Evolutionary conservation across 2,797 vertebrate species (phyloP), one percentile per base, ranked within the genome.

Genomic region (Vireo griseus): DNA sequence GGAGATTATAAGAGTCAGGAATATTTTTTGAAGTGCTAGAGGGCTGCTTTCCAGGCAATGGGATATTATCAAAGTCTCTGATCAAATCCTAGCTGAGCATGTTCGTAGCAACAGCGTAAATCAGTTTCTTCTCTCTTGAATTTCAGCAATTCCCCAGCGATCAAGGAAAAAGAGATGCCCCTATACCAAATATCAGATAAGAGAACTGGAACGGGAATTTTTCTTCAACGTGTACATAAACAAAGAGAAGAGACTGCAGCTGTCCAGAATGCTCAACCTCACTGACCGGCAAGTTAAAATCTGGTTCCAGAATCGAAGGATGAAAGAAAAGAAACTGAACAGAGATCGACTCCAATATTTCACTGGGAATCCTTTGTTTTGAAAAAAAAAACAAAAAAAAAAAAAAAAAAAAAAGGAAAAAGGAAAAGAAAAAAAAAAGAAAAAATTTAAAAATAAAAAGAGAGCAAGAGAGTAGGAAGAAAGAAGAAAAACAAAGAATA

Each of bases 201-300:
- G 99, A 98, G 99, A 99, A 99, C 99, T 99, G 98, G 99, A 99
- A 98, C 98, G 99, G 96, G 99, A 99, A 97, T 99, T 99, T 98
- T 99, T 99, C 98, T 99, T 99, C 99, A 99, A 99, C 95, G 99
- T 99, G 90, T 99, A 99, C 97, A 99, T 99, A 98, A 99, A 99
- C 98, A 99, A 99, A 98, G 99, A 99, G 97, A 99, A 99, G 97
- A 99, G 99, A 91, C 98, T 99, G 52, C 99, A 99, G 94, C 97
- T 99, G 95, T 99, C 99, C 95, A 98, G 99, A 97, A 99, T 99
- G 99, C 98, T 99, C 95, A 99, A 99, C 95, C 98, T 99, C 91
- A 99, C 99, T 95, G 99, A 99, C 90, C 99, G 99, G 71, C 99
- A 99, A 98, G 99, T 99, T 96, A 99, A 99, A 98, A 99, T 99